Evolutionary conservation across 1,140 invertebrate genomes (phyloP).

Genomic region (Drosophila kurseongensis): DNA sequence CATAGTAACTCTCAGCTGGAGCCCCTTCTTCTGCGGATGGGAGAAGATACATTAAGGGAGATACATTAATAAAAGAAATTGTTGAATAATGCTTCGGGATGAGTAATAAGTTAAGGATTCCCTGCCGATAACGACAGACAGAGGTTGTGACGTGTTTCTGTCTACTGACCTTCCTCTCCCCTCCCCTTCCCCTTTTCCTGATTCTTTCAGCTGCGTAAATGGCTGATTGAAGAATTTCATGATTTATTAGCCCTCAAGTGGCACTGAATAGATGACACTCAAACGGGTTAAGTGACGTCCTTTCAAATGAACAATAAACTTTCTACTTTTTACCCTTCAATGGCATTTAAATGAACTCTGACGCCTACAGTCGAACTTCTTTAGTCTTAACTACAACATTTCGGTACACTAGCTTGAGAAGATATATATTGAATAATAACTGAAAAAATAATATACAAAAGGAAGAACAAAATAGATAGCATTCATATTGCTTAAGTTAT

Average conservation of each 20-base stretch:
- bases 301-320: slow-evolving; percentile 34
- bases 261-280: slow-evolving; percentile 13
- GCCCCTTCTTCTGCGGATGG: neutral
- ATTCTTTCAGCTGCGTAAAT: slow-evolving; percentile 5
- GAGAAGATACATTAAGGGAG: slow-evolving; percentile 4
- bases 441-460: no score
- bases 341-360: slow-evolving; percentile 1
- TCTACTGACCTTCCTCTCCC: neutral
- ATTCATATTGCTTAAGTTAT: no score
- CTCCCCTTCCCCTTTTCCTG: neutral
- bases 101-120: slow-evolving; percentile 59
- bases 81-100: slow-evolving; percentile 23
- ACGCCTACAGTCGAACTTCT: neutral
- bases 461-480: no score
- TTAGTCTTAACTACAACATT: neutral
- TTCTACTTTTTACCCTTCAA: slow-evolving; percentile 7
- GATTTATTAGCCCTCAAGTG: slow-evolving; percentile 46
- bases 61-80: slow-evolving; percentile 37
- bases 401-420: neutral
- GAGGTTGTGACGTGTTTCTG: slow-evolving; percentile 29
- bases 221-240: slow-evolving; percentile 21
- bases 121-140: slow-evolving; percentile 46
- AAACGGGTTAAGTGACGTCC: slow-evolving; percentile 43
- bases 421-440: no score
- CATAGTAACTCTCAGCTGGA: slow-evolving; percentile 1